These are phyloP conservation scores for Laothoe populi DNA, from an alignment of 2,888 invertebrate species.

Conservation along the genomic window DNA sequence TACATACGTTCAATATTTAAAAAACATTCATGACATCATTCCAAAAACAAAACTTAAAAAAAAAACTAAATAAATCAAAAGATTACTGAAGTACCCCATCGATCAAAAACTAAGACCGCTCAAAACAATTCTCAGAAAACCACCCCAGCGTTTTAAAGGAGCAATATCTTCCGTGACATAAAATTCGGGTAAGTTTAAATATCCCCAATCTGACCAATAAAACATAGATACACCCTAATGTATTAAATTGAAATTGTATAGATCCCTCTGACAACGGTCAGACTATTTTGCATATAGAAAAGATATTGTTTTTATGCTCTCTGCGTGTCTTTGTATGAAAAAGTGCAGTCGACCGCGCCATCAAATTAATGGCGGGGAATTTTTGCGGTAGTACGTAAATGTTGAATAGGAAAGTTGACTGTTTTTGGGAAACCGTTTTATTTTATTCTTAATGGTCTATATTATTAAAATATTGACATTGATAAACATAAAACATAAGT, in stretches of 20 bases:
- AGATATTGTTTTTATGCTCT: slow-evolving; percentile 40
- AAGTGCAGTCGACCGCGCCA: slow-evolving; percentile 75
- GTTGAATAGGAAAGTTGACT: too few relatives aligned
- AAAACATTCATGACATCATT: not conserved
- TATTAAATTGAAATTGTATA: slow-evolving; percentile 70
- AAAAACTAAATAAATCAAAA: slow-evolving; percentile 20
- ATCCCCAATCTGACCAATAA: slow-evolving; percentile 74
- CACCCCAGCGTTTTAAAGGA: slow-evolving; percentile 32
- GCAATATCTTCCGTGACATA: slow-evolving; percentile 81
- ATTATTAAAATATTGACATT: too few relatives aligned
- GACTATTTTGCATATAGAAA: slow-evolving; percentile 53
- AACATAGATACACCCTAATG: slow-evolving; percentile 77
- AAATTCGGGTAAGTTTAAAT: slow-evolving; percentile 77
- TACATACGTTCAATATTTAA: not conserved
- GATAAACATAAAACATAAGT: too few relatives aligned
- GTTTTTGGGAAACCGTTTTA: not conserved
- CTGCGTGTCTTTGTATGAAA: slow-evolving; percentile 47
- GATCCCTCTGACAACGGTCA: slow-evolving; percentile 28
- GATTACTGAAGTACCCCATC: slow-evolving; percentile 16
- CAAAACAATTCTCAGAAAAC: not conserved
- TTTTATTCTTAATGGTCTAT: too few relatives aligned
- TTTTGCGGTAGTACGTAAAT: slow-evolving; percentile 54
- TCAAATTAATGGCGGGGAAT: slow-evolving; percentile 81
- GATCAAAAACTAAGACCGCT: slow-evolving; percentile 25
- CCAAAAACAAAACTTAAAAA: not conserved